A percentile compares a stretch with the other conserved stretches of the same genome.
These are phyloP conservation scores for Bombyx mandarina DNA, from an alignment of 1,140 invertebrate genomes.

Conservation along the genomic window DNA sequence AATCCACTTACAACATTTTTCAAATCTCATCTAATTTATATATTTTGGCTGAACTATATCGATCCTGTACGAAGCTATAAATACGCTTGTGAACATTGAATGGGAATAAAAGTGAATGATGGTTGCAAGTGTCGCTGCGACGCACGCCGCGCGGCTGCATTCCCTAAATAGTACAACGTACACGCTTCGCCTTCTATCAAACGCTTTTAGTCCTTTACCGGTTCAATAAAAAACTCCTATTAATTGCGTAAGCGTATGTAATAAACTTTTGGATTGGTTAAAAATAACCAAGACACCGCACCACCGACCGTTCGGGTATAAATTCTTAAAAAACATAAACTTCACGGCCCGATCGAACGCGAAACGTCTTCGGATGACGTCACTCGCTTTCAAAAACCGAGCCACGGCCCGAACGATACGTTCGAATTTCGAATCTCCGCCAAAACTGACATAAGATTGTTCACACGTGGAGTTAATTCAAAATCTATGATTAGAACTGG, in stretches of 20 bases:
- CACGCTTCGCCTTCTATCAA: slow-evolving; percentile 38
- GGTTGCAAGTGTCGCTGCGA: neutral
- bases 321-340: slow-evolving; percentile 71
- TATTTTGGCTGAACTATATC: too few species aligned
- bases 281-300: slow-evolving; percentile 58
- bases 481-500: slow-evolving; percentile 59
- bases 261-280: slow-evolving; percentile 66
- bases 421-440: slow-evolving; percentile 47
- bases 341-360: slow-evolving; percentile 22
- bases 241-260: slow-evolving; percentile 65
- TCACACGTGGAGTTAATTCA: slow-evolving; percentile 24
- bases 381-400: slow-evolving; percentile 30
- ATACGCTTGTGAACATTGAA: too few species aligned
- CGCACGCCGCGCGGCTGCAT: slow-evolving; percentile 11
- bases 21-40: too few species aligned
- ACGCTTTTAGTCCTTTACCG: slow-evolving; percentile 59
- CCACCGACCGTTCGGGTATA: slow-evolving; percentile 47
- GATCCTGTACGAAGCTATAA: too few species aligned
- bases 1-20: neutral
- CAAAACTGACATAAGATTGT: slow-evolving; percentile 40
- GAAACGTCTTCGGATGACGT: slow-evolving; percentile 26
- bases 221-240: slow-evolving; percentile 63
- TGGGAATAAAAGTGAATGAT: too few species aligned
- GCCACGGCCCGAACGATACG: slow-evolving; percentile 35
- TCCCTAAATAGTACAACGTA: slow-evolving; percentile 28